Conservation (phyloP, 2,113 vertebrate genomes). For the Lamprotornis superbus region DNA sequence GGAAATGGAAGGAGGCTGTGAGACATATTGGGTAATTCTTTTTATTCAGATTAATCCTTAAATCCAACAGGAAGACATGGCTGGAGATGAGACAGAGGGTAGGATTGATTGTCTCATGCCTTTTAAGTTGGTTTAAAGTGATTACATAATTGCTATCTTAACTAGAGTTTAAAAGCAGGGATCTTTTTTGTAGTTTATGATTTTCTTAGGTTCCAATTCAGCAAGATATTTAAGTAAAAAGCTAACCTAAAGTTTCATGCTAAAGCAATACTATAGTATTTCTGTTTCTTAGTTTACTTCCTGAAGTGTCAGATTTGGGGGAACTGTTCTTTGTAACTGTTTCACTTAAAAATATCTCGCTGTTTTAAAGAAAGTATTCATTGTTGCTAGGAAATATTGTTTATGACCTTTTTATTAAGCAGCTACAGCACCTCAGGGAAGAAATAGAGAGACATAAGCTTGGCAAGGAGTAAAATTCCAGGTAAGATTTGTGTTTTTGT, state of each 20-base stretch:
- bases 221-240: not conserved
- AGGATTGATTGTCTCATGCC: not conserved
- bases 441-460: not conserved
- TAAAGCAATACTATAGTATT: not conserved
- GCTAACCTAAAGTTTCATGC: not conserved
- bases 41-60: not conserved
- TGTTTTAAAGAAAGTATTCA: not conserved
- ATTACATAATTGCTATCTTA: not conserved
- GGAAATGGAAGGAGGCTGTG: not conserved
- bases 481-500: slow-evolving; percentile 6
- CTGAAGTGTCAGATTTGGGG: not conserved
- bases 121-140: not conserved
- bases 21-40: not conserved
- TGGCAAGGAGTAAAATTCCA: slow-evolving; percentile 23
- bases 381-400: slow-evolving; percentile 42
- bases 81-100: not conserved
- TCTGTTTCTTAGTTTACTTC: not conserved
- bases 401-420: slow-evolving; percentile 34
- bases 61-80: not conserved
- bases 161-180: not conserved
- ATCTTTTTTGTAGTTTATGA: not conserved
- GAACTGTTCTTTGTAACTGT: not conserved
- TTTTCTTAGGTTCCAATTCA: not conserved
- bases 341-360: slow-evolving; percentile 11
- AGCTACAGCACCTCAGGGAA: slow-evolving; percentile 11